Evolutionary conservation across 2,888 invertebrate species (phyloP).

Genomic region (Agrochola lychnidis): DNA sequence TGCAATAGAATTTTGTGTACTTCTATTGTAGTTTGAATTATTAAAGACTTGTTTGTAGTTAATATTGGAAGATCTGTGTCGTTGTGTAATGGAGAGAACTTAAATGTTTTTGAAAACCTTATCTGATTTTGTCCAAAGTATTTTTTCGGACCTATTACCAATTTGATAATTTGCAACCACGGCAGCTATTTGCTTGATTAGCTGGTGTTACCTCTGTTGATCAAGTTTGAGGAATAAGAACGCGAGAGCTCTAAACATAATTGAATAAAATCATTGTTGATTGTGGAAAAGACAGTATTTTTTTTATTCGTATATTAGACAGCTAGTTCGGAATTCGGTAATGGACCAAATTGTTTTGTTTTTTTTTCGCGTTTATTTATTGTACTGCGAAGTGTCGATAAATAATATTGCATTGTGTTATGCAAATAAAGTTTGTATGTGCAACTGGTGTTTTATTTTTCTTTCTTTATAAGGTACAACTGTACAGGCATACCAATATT

Average conservation of each 20-base stretch:
- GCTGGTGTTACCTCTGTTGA: neutral
- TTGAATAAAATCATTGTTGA: conserved; percentile 55
- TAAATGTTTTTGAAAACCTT: neutral
- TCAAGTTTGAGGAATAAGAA: neutral
- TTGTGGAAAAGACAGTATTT: conserved; percentile 60
- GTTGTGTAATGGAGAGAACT: neutral
- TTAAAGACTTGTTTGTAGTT: neutral
- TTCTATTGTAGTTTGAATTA: neutral
- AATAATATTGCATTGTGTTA: conserved; percentile 74
- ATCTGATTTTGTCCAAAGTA: neutral
- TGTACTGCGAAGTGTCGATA: conserved; percentile 69
- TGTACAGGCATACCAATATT: too few relatives aligned
- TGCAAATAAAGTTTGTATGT: conserved; percentile 84
- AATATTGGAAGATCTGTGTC: conserved; percentile 6
- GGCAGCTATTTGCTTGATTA: conserved; percentile 21
- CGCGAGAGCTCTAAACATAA: conserved; percentile 56
- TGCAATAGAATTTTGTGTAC: conserved; percentile 12
- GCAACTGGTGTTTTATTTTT: conserved; percentile 67
- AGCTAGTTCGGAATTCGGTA: conserved; percentile 63
- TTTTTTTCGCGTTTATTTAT: conserved; percentile 70
- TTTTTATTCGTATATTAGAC: conserved; percentile 57
- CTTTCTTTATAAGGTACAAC: neutral
- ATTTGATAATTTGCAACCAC: neutral
- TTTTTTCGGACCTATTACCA: conserved; percentile 10
- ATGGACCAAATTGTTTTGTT: conserved; percentile 72